phyloP scores from a whole-genome alignment of 2,797 vertebrate species.

The Hydrocynus forskahlii region DNA sequence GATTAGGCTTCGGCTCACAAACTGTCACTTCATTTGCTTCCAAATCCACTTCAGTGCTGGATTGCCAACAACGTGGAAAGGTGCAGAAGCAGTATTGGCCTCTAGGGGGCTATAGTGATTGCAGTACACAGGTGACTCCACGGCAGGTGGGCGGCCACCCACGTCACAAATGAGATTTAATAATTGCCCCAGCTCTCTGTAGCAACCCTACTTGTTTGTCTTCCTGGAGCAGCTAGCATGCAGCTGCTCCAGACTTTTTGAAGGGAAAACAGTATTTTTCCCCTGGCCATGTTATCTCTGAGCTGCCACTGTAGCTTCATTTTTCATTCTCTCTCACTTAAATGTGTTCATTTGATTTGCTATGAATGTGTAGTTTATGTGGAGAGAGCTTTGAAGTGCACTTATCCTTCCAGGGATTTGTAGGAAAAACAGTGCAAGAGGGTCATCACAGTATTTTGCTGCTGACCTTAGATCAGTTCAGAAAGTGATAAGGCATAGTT shows the following conservation, averaged over 20 bases:
- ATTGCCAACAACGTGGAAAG: neutral
- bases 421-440: neutral
- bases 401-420: neutral
- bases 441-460: neutral
- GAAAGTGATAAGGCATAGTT: neutral
- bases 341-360: neutral
- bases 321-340: constrained; percentile 8
- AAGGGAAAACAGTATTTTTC: constrained; percentile 48
- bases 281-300: neutral
- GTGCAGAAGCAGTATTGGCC: constrained; percentile 22
- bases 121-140: neutral
- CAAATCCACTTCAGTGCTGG: too few relatives aligned
- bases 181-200: neutral
- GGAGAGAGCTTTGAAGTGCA: neutral
- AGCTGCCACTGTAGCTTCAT: neutral
- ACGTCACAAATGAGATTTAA: neutral
- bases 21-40: too few relatives aligned
- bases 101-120: constrained; percentile 29
- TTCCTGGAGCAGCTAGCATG: constrained; percentile 43
- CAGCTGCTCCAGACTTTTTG: constrained; percentile 42
- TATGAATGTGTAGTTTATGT: neutral
- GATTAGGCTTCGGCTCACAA: too few relatives aligned
- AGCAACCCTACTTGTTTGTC: neutral
- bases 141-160: neutral
- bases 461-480: neutral